phyloP scores from a whole-genome alignment of 2,113 vertebrate genomes.

The Oryzias curvinotus region DNA sequence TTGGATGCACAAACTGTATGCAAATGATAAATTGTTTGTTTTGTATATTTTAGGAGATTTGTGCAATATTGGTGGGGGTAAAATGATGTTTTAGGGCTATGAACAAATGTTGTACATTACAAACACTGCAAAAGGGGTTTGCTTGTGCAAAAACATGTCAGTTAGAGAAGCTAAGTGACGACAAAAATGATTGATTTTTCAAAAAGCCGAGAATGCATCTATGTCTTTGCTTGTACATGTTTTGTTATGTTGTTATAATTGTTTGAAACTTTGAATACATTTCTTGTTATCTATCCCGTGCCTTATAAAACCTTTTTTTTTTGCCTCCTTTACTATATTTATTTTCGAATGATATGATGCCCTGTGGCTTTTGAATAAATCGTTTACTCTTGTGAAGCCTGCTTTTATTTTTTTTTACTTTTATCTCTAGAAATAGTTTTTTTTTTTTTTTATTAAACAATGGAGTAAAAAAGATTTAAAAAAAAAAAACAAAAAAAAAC shows the following conservation, averaged over 20 bases:
- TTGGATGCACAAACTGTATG: slow-evolving; percentile 47
- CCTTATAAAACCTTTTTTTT: slow-evolving; percentile 76
- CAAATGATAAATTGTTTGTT: slow-evolving; percentile 43
- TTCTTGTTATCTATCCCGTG: slow-evolving; percentile 79
- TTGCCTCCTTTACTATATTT: slow-evolving; percentile 56
- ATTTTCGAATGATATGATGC: slow-evolving; percentile 57
- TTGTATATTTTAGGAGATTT: slow-evolving; percentile 46
- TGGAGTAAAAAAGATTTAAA: not conserved
- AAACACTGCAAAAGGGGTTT: slow-evolving; percentile 32
- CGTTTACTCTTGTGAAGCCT: slow-evolving; percentile 44
- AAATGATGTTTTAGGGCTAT: slow-evolving; percentile 57
- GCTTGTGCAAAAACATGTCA: slow-evolving; percentile 27
- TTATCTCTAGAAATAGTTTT: no score
- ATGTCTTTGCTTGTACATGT: slow-evolving; percentile 35
- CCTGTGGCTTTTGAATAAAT: slow-evolving; percentile 63
- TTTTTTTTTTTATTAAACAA: no score
- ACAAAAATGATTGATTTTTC: slow-evolving; percentile 29
- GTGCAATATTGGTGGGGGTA: slow-evolving; percentile 46
- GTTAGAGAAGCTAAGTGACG: slow-evolving; percentile 6
- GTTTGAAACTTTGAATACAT: slow-evolving; percentile 43
- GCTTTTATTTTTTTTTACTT: not conserved
- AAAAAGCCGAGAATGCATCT: slow-evolving; percentile 33
- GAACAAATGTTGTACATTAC: slow-evolving; percentile 41
- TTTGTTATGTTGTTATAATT: slow-evolving; percentile 40
- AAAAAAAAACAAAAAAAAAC: not conserved